Percentiles rank a stretch among this genome's conserved stretches.
Conservation (phyloP, 1,140 invertebrate species). For the Streblospio benedicti region DNA sequence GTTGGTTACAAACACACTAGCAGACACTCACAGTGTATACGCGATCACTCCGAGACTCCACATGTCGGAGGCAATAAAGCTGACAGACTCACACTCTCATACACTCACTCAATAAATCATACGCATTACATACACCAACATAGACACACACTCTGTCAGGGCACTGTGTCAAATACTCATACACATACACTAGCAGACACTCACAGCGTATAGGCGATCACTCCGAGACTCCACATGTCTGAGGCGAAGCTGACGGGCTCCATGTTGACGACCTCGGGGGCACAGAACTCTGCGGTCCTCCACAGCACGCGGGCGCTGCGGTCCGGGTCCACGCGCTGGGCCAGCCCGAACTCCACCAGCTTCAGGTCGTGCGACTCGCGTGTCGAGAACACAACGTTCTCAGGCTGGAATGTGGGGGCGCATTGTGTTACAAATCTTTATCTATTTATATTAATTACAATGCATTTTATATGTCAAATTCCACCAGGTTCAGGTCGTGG, state of each 20-base stretch:
- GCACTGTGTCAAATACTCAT: too few relatives aligned
- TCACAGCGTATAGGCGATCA: conserved; percentile 91
- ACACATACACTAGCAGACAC: too few relatives aligned
- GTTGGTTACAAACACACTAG: too few relatives aligned
- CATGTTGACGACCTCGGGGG: conserved; percentile 94
- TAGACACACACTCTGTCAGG: too few relatives aligned
- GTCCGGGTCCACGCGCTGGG: conserved; percentile 92
- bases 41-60: conserved; percentile 95
- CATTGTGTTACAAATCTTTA: too few relatives aligned
- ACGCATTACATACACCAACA: too few relatives aligned
- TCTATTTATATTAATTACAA: too few relatives aligned
- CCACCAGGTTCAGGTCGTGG: conserved; percentile 93
- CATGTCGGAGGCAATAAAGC: conserved; percentile 99
- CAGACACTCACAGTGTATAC: conserved; percentile 93
- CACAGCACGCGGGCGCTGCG: conserved; percentile 94
- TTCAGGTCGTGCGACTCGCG: conserved; percentile 89
- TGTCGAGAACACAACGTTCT: conserved; percentile 99
- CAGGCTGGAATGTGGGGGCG: too few relatives aligned
- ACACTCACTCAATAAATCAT: too few relatives aligned
- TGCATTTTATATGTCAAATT: too few relatives aligned
- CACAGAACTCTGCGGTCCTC: conserved; percentile 96
- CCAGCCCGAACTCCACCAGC: conserved; percentile 95
- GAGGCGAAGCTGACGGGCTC: conserved; percentile 99
- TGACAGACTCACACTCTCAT: conserved; percentile 93
- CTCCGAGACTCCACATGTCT: conserved; percentile 99